Conservation (phyloP, 2,888 invertebrate genomes). For the Imbricaverruca yamaguchii region DNA sequence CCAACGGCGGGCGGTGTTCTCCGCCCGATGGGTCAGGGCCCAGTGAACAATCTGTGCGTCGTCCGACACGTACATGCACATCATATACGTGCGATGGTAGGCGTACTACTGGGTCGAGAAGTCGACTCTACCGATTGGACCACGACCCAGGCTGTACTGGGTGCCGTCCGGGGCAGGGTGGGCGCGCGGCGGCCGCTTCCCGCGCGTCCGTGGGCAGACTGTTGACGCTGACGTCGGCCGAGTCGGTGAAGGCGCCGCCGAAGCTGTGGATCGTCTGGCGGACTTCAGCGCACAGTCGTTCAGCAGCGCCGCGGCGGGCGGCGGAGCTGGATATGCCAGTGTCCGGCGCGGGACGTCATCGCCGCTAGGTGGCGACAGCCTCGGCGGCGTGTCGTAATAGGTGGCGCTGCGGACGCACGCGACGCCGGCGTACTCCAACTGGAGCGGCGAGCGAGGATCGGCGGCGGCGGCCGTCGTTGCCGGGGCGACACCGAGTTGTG, state of each 20-base stretch:
- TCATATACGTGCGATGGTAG: neutral
- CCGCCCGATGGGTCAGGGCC: too few relatives aligned
- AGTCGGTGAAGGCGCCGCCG: slow-evolving; percentile 75
- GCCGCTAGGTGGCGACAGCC: slow-evolving; percentile 9
- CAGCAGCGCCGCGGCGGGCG: too few relatives aligned
- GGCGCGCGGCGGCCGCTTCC: slow-evolving; percentile 27
- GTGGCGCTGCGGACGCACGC: slow-evolving; percentile 40
- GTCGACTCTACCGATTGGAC: slow-evolving; percentile 79
- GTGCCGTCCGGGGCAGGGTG: slow-evolving; percentile 62
- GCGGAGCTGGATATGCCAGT: too few relatives aligned
- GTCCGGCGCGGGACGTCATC: neutral
- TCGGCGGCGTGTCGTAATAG: slow-evolving; percentile 36
- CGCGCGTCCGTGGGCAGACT: slow-evolving; percentile 27
- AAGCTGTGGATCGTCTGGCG: slow-evolving; percentile 67
- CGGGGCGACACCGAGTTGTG: too few relatives aligned
- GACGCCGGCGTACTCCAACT: slow-evolving; percentile 36
- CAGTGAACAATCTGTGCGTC: too few relatives aligned
- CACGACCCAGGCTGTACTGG: slow-evolving; percentile 67
- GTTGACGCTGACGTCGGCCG: slow-evolving; percentile 59
- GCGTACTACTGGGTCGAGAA: slow-evolving; percentile 67
- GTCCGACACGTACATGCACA: too few relatives aligned
- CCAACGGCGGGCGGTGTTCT: too few relatives aligned
- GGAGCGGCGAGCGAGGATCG: slow-evolving; percentile 34
- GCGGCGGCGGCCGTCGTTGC: neutral
- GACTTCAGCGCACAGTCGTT: too few relatives aligned